Evolutionary conservation across 2,888 invertebrate genomes (phyloP).

Genomic region (Oligia strigilis): DNA sequence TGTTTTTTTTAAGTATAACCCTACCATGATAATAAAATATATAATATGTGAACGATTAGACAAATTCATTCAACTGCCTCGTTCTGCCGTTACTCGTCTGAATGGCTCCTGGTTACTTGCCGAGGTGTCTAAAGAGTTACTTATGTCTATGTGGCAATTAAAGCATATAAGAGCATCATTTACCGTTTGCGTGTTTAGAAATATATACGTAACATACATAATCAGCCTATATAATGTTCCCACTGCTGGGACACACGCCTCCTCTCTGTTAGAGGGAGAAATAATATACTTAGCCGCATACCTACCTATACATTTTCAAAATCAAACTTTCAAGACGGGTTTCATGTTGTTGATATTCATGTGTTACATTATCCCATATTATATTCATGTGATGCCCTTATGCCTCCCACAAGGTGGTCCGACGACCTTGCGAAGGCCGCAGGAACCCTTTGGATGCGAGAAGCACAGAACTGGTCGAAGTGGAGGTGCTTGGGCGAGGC

Average conservation of each 20-base stretch:
- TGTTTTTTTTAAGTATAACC: neutral
- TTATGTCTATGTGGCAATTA: neutral
- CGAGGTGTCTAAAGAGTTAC: constrained; percentile 14
- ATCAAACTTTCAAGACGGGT: no score
- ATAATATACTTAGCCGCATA: neutral
- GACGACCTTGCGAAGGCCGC: no score
- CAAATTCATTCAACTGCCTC: neutral
- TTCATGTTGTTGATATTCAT: neutral
- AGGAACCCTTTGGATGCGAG: no score
- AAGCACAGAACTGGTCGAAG: no score
- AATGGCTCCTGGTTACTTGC: neutral
- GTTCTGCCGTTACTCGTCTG: neutral
- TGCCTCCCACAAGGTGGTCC: no score
- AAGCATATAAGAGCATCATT: neutral
- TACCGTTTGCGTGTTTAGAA: neutral
- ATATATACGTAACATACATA: neutral
- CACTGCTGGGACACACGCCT: no score
- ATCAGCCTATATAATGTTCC: no score
- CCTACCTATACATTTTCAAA: neutral
- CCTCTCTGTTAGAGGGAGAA: no score
- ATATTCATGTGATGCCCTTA: neutral
- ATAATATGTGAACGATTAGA: neutral
- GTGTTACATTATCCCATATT: no score
- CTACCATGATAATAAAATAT: neutral
- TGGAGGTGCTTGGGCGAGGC: no score